Base-by-base conservation (phyloP, 2,888 invertebrate genomes). In the Tetragonula carbonaria region DNA sequence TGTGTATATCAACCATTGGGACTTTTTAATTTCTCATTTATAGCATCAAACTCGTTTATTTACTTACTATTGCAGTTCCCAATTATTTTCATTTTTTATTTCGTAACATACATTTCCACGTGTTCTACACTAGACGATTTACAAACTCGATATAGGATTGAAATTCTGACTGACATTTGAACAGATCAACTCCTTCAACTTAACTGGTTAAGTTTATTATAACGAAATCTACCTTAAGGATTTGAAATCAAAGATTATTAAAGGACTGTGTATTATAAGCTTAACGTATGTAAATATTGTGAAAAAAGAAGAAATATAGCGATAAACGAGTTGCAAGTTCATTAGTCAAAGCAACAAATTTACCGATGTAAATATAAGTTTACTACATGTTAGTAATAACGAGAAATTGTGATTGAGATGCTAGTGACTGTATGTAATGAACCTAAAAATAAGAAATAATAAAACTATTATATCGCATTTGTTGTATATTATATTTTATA, bases 371-470 rank as follows among this genome's bases (percentile, higher is more conserved):
- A 88, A 93, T 93, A 93, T 82, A 84, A 90, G 87, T 91, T 90
- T 88, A 80, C 87, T 91, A 90, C 73, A 33, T 74, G 65, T 81
- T 89, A 89, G 85, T 91, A 87, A 90, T 87, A 89, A 90, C 82
- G 92, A 92, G 91, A 91, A 93, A 92, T 92, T 92, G 93, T 94
- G 93, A 94, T 94, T 93, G 90, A 92, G 77, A 93, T 93, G 92
- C 92, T 94, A 93, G 93, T 93, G 93, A 93, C 91, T 91, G 93
- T 92, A 90, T 91, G 87, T 92, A 90, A 91, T 80, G 86, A 86
- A 45, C 51, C 73, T 87, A 65, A 88, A 82, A 79, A 14, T 86
- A 80, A 88, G 85, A 79, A 80, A 82, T 84, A 88, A 91, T 88
- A 89, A 90, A 88, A 86, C 74, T 79, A 82, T 87, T 85, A 79